These are phyloP conservation scores for Crotalus tigris DNA, from an alignment of 2,113 vertebrate genomes.

Conservation along the genomic window DNA sequence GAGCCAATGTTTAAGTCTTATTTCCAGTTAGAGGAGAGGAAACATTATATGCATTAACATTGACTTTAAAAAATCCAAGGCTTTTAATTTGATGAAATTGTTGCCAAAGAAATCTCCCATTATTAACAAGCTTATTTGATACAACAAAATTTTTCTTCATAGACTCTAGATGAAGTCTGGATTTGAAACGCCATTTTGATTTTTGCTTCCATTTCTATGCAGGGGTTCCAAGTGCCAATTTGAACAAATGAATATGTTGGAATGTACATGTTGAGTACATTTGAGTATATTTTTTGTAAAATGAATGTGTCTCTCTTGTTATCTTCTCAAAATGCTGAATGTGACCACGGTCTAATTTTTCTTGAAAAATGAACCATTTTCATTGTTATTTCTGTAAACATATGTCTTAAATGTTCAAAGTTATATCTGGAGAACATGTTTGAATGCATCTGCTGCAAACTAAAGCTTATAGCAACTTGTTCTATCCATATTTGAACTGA, in stretches of 20 bases:
- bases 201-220: neutral
- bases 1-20: neutral
- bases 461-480: neutral
- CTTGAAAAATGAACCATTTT: neutral
- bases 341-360: neutral
- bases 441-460: constrained; percentile 21
- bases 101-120: constrained; percentile 1
- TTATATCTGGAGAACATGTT: neutral
- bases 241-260: neutral
- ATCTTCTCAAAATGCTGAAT: neutral
- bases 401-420: constrained; percentile 30
- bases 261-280: neutral
- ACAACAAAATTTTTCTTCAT: constrained; percentile 37
- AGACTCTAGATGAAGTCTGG: constrained; percentile 11
- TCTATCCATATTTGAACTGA: constrained; percentile 9
- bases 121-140: constrained; percentile 38
- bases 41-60: neutral
- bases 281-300: neutral
- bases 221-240: constrained; percentile 10
- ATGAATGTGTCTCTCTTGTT: neutral
- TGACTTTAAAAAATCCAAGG: neutral
- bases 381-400: constrained; percentile 19
- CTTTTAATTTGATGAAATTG: constrained; percentile 19
- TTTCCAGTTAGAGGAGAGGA: neutral
- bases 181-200: constrained; percentile 7